A percentile compares a stretch with the other conserved stretches of the same genome.
Evolutionary conservation across 2,113 vertebrate genomes (phyloP).

Genomic region (Pollimyrus isidori): DNA sequence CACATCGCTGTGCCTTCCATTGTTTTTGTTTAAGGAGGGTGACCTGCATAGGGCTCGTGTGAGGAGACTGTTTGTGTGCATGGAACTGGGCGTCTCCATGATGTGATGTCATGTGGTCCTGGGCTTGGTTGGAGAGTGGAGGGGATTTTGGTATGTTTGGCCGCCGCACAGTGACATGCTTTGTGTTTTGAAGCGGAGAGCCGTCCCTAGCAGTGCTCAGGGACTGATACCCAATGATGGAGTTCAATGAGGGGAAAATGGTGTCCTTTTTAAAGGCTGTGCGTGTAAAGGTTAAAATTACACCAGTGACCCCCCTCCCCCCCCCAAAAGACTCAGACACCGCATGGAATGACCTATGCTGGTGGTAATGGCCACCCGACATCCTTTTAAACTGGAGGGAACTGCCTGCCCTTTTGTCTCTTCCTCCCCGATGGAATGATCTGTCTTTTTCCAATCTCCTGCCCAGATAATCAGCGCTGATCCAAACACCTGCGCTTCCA

Average conservation of each 20-base stretch:
- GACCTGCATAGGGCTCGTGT: not conserved
- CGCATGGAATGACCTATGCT: not conserved
- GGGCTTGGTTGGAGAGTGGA: not conserved
- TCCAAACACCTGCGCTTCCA: slow-evolving; percentile 41
- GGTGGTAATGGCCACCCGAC: slow-evolving; percentile 29
- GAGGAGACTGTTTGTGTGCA: not conserved
- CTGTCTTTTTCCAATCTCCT: slow-evolving; percentile 42
- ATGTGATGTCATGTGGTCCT: not conserved
- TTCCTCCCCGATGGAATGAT: slow-evolving; percentile 28
- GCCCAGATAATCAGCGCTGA: slow-evolving; percentile 38
- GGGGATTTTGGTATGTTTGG: not conserved
- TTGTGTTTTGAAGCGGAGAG: not conserved
- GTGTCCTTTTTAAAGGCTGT: slow-evolving; percentile 49
- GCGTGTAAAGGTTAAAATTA: slow-evolving; percentile 40
- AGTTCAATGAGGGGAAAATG: not conserved
- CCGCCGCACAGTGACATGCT: not conserved
- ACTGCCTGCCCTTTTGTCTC: slow-evolving; percentile 17
- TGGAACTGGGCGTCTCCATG: not conserved
- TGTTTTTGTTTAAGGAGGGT: not conserved
- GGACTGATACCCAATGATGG: not conserved
- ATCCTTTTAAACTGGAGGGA: slow-evolving; percentile 34
- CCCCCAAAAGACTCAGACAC: slow-evolving; percentile 23
- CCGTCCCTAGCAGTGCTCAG: not conserved
- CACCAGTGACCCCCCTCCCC: slow-evolving; percentile 5
- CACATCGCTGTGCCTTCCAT: not conserved